These are phyloP conservation scores for Megaceryle torquata DNA, from an alignment of 2,113 vertebrate species.

Conservation along the genomic window DNA sequence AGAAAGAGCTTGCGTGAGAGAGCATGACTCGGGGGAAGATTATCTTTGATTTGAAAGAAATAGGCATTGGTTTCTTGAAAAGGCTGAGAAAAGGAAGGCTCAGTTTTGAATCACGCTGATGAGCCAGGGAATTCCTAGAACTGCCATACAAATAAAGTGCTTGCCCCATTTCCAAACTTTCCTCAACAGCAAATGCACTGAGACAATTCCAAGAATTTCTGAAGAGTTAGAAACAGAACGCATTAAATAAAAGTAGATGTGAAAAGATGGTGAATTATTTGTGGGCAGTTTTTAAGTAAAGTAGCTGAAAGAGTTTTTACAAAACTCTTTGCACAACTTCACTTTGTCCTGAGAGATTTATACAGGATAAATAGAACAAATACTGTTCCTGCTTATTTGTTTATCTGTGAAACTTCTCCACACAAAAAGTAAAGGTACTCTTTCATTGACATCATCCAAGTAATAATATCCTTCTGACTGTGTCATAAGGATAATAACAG, in stretches of 20 bases:
- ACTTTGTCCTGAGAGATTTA: constrained; percentile 27
- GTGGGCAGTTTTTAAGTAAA: constrained; percentile 36
- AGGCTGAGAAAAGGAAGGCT: background rate
- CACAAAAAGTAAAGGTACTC: constrained; percentile 70
- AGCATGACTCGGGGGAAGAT: background rate
- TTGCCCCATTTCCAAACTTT: background rate
- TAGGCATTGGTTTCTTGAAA: background rate
- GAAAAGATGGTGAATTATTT: background rate
- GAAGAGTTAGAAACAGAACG: background rate
- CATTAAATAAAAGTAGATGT: background rate
- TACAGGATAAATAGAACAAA: constrained; percentile 62
- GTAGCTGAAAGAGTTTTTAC: background rate
- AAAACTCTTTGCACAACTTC: constrained; percentile 17
- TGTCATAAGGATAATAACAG: constrained; percentile 69
- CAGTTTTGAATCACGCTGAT: background rate
- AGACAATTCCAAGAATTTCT: background rate
- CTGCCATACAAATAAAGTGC: background rate
- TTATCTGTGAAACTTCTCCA: constrained; percentile 65
- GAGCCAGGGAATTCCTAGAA: background rate
- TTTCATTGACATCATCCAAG: constrained; percentile 73
- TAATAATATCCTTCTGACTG: constrained; percentile 70
- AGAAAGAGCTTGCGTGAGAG: background rate
- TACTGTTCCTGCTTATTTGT: constrained; percentile 60
- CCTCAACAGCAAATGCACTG: background rate
- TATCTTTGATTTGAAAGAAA: background rate